Conservation (phyloP, 2,113 vertebrate genomes). For the Penelope pileata region DNA sequence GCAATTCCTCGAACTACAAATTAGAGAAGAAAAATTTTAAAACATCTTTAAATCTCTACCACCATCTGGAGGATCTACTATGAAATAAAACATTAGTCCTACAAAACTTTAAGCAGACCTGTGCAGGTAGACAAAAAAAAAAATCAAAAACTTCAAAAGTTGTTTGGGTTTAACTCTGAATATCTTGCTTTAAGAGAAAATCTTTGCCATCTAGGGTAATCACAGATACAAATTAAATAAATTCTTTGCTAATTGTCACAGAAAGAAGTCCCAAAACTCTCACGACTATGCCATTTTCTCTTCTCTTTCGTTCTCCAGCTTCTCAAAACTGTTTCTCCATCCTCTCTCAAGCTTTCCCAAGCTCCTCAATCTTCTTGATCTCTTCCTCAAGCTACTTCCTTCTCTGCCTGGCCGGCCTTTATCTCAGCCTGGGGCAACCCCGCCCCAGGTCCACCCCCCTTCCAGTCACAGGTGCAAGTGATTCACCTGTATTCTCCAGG, state of each 20-base stretch:
- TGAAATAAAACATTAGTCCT: not conserved
- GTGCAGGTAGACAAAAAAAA: not conserved
- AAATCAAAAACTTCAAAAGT: not conserved
- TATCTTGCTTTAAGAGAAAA: not conserved
- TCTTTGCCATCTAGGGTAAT: not conserved
- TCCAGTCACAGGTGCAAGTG: too few relatives aligned
- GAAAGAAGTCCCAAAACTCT: too few relatives aligned
- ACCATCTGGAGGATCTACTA: conserved; percentile 63
- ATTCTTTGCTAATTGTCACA: not conserved
- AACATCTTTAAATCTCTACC: conserved; percentile 40
- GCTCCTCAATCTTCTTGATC: too few relatives aligned
- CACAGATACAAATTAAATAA: not conserved
- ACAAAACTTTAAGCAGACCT: not conserved
- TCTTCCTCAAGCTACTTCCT: too few relatives aligned
- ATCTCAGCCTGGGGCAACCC: too few relatives aligned
- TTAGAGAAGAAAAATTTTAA: not conserved
- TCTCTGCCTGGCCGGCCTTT: too few relatives aligned
- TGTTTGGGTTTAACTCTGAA: not conserved
- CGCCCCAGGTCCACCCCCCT: too few relatives aligned
- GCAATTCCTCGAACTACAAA: not conserved
- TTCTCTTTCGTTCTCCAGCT: too few relatives aligned
- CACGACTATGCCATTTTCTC: too few relatives aligned
- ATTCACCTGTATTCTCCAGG: too few relatives aligned
- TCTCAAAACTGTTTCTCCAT: too few relatives aligned
- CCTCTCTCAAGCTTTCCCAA: too few relatives aligned